Evolutionary conservation across 2,113 vertebrate genomes (phyloP).

Genomic region (Nasalis larvatus): DNA sequence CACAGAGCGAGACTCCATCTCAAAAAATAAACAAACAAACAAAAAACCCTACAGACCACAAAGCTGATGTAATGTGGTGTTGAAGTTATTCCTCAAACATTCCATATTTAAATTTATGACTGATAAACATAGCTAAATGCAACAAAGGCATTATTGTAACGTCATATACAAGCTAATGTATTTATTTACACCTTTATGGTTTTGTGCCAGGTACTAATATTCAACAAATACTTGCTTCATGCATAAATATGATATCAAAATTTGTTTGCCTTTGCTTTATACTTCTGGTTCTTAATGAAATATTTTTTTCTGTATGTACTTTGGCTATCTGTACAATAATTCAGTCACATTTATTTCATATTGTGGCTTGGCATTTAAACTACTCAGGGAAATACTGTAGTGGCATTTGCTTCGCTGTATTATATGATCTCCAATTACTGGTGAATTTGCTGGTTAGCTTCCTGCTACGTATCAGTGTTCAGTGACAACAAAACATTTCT

Average conservation of each 20-base stretch:
- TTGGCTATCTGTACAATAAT: neutral
- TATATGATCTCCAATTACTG: neutral
- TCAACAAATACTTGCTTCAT: neutral
- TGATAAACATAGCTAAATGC: neutral
- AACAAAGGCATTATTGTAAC: neutral
- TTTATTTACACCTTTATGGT: neutral
- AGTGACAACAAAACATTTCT: neutral
- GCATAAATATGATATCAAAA: neutral
- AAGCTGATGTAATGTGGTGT: neutral
- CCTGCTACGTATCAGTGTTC: neutral
- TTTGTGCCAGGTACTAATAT: neutral
- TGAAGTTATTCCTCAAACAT: constrained; percentile 13
- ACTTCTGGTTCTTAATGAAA: neutral
- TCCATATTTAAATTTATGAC: constrained; percentile 1
- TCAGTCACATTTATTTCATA: neutral
- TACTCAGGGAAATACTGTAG: neutral
- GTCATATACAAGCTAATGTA: neutral
- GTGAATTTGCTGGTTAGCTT: neutral
- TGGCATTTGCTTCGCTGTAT: neutral
- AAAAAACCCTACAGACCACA: neutral
- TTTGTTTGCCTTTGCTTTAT: neutral
- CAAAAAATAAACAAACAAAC: too few relatives aligned
- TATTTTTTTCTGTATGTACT: neutral
- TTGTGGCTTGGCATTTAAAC: neutral
- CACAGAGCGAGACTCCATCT: too few relatives aligned